Conservation (phyloP, 1,140 invertebrate genomes). For the Formica exsecta region DNA sequence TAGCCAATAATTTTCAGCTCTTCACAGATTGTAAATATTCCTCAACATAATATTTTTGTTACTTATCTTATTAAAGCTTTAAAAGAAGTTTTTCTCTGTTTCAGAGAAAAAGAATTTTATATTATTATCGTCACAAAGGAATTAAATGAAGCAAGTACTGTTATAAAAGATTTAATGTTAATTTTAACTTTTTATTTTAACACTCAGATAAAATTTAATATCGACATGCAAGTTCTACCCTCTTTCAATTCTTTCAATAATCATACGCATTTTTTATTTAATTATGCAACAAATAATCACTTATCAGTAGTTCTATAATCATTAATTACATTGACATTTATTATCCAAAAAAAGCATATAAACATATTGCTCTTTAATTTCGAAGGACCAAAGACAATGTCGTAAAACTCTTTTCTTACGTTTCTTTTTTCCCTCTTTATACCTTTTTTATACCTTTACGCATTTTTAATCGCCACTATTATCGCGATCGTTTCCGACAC, state of each 20-base stretch:
- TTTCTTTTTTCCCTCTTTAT: not conserved
- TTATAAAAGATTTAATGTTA: conserved; percentile 40
- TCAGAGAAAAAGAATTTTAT: conserved; percentile 25
- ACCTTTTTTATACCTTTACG: not conserved
- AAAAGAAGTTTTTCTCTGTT: not conserved
- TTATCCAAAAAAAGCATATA: too few species aligned
- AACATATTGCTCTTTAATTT: not conserved
- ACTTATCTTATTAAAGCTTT: conserved; percentile 27
- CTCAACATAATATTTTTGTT: conserved; percentile 20
- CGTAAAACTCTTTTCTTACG: not conserved
- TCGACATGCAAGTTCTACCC: not conserved
- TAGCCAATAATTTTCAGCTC: conserved; percentile 4
- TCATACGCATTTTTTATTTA: not conserved
- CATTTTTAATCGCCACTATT: not conserved
- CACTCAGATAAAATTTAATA: conserved; percentile 1
- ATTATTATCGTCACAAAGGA: conserved; percentile 39
- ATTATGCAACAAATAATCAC: not conserved
- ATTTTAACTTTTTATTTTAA: conserved; percentile 26
- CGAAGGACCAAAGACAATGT: not conserved
- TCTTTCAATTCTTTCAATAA: not conserved
- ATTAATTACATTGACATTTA: not conserved
- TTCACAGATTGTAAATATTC: conserved; percentile 19
- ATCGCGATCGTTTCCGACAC: not conserved
- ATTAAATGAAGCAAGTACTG: conserved; percentile 22
- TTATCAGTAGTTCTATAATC: not conserved